Evolutionary conservation across 2,113 vertebrate genomes (phyloP).

Genomic region (Antigone vipio): DNA sequence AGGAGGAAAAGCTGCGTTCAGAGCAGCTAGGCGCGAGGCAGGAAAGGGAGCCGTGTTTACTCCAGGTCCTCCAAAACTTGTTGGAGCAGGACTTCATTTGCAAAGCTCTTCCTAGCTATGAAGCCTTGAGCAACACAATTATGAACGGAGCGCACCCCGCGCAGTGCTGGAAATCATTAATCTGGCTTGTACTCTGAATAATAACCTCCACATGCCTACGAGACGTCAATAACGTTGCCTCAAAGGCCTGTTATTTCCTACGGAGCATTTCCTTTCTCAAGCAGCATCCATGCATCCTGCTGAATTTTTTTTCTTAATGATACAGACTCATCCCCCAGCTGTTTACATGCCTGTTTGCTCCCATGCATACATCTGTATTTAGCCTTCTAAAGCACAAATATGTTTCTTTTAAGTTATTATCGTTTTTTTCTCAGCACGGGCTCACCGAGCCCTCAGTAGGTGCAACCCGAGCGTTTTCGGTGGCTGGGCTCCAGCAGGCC

Average conservation of each 20-base stretch:
- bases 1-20: no score
- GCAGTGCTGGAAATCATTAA: not conserved
- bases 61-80: not conserved
- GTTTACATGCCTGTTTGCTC: not conserved
- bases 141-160: not conserved
- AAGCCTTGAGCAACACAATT: not conserved
- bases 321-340: not conserved
- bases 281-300: not conserved
- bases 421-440: not conserved
- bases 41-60: not conserved
- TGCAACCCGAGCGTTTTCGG: fast-evolving
- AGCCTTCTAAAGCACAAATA: not conserved
- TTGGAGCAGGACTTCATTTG: not conserved
- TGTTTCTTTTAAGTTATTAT: fast-evolving
- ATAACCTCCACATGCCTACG: fast-evolving
- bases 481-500: not conserved
- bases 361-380: fast-evolving
- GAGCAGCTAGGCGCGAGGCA: not conserved
- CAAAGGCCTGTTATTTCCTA: not conserved
- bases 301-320: not conserved
- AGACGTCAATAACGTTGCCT: not conserved
- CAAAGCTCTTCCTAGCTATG: not conserved
- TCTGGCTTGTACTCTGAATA: fast-evolving
- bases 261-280: not conserved
- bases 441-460: fast-evolving